phyloP scores from a whole-genome alignment of 2,797 vertebrate species.

The Bucorvus abyssinicus region DNA sequence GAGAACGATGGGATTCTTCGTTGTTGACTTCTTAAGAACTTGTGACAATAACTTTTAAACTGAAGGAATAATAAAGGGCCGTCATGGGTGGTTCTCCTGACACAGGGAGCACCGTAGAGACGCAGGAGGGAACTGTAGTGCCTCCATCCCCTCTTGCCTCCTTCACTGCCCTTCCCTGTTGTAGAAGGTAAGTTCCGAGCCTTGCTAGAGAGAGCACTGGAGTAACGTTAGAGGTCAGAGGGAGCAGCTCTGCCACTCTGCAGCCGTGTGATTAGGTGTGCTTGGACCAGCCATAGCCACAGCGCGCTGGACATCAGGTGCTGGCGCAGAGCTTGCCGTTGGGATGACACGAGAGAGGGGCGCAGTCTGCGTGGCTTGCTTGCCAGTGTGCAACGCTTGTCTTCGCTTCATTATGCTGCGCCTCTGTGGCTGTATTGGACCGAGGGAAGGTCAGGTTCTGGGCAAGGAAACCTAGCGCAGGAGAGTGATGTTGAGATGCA shows the following conservation, averaged over 20 bases:
- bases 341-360: background rate
- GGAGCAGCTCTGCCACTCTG: background rate
- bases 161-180: background rate
- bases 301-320: background rate
- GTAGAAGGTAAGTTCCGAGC: background rate
- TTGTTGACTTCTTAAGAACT: conserved; percentile 66
- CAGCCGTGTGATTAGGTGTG: background rate
- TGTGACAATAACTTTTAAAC: conserved; percentile 58
- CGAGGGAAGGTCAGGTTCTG: background rate
- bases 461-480: background rate
- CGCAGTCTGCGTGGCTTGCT: background rate
- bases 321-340: background rate
- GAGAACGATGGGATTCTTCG: conserved; percentile 67
- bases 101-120: background rate
- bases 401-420: background rate
- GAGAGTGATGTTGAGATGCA: background rate
- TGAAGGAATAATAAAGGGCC: background rate
- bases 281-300: background rate
- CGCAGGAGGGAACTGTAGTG: rapidly evolving
- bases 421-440: background rate
- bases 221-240: background rate
- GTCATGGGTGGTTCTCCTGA: background rate
- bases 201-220: background rate
- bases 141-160: background rate
- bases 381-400: rapidly evolving